phyloP scores from a whole-genome alignment of 2,888 invertebrate species.

The Invenusta paracnida region DNA sequence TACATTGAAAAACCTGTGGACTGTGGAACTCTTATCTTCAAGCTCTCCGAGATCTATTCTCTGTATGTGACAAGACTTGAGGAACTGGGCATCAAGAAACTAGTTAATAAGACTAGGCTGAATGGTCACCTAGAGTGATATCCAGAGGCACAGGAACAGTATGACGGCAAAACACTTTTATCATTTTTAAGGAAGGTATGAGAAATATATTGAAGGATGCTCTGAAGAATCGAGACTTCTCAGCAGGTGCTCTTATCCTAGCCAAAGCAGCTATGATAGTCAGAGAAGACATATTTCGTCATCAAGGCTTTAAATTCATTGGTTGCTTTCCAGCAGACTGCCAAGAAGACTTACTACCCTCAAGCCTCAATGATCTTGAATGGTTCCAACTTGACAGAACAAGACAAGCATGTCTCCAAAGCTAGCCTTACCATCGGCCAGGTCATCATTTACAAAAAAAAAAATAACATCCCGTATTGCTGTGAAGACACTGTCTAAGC shows the following conservation, averaged over 20 bases:
- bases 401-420: background rate
- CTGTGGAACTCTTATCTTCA: no score
- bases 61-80: no score
- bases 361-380: background rate
- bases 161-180: no score
- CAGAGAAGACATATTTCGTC: background rate
- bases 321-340: background rate
- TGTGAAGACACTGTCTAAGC: slow-evolving; percentile 8
- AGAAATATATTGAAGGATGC: background rate
- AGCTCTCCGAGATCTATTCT: no score
- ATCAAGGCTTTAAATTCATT: background rate
- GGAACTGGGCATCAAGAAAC: no score
- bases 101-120: no score
- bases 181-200: no score
- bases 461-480: no score
- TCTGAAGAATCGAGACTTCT: background rate
- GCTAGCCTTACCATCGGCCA: background rate
- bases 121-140: no score
- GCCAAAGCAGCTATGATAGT: background rate
- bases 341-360: background rate
- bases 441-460: background rate
- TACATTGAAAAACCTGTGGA: no score
- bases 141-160: no score
- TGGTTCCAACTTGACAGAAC: background rate
- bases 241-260: background rate